phyloP scores from a whole-genome alignment of 2,797 vertebrate species.

The Neostethus bicornis region DNA sequence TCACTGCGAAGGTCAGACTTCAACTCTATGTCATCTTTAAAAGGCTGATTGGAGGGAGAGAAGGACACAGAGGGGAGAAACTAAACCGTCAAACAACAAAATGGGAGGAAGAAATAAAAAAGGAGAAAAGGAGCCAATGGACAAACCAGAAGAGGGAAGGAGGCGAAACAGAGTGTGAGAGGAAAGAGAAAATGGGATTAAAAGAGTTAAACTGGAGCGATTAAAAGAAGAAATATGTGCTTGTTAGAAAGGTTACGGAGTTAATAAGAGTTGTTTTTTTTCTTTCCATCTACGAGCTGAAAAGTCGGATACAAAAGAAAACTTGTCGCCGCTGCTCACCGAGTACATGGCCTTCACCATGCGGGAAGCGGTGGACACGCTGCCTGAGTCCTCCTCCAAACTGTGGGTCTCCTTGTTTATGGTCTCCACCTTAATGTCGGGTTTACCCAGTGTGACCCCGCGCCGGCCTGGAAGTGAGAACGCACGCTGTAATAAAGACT shows the following conservation, averaged over 20 bases:
- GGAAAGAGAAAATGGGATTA: conserved; percentile 64
- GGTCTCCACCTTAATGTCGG: conserved; percentile 97
- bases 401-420: conserved; percentile 95
- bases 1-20: conserved; percentile 95
- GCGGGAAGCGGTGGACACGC: conserved; percentile 91
- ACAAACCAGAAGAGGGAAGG: conserved; percentile 63
- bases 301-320: conserved; percentile 37
- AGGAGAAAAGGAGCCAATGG: conserved; percentile 48
- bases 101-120: conserved; percentile 50
- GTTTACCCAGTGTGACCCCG: conserved; percentile 92
- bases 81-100: conserved; percentile 81
- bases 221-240: conserved; percentile 44
- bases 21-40: conserved; percentile 95
- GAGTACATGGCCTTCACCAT: conserved; percentile 99
- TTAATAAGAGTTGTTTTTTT: conserved; percentile 48
- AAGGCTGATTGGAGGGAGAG: conserved; percentile 85
- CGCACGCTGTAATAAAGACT: conserved; percentile 37
- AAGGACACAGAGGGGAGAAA: conserved; percentile 86
- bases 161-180: conserved; percentile 60
- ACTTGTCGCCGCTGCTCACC: conserved; percentile 76
- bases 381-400: conserved; percentile 91
- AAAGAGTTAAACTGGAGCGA: conserved; percentile 63
- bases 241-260: conserved; percentile 58
- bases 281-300: conserved; percentile 61
- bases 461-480: conserved; percentile 86